These are phyloP conservation scores for Acholoe squamosa DNA, from an alignment of 2,888 invertebrate species.

Conservation along the genomic window DNA sequence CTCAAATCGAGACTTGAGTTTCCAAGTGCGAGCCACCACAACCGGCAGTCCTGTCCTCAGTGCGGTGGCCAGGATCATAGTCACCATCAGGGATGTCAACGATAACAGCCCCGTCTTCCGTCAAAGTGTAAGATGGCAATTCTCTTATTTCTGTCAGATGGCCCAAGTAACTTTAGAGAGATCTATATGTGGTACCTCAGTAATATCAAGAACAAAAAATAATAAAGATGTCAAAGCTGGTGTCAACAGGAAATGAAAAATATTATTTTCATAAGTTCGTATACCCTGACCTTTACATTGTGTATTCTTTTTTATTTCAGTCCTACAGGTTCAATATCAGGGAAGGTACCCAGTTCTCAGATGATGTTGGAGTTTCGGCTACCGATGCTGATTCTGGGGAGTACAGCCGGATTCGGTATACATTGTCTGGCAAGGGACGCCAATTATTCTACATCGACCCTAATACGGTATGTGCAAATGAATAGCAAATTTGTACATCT, in stretches of 20 bases:
- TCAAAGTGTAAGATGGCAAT: slow-evolving; percentile 11
- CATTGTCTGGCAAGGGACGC: slow-evolving; percentile 51
- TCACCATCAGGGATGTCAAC: slow-evolving; percentile 51
- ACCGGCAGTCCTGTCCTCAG: slow-evolving; percentile 5
- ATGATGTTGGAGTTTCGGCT: slow-evolving; percentile 86
- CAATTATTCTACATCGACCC: slow-evolving; percentile 55
- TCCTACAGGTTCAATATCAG: slow-evolving; percentile 1
- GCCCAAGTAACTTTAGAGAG: no score
- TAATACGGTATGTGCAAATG: no score
- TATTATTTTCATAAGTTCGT: no score
- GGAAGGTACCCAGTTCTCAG: slow-evolving; percentile 27
- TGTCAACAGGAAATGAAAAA: no score
- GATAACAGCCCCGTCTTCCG: slow-evolving; percentile 60
- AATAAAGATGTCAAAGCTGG: no score
- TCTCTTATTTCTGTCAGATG: no score
- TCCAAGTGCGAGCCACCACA: slow-evolving; percentile 64
- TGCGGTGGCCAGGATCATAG: slow-evolving; percentile 57
- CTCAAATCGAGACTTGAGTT: slow-evolving; percentile 58
- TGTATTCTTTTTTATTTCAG: slow-evolving; percentile 26
- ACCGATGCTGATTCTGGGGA: slow-evolving; percentile 91
- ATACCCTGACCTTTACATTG: background rate
- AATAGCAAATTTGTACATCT: background rate
- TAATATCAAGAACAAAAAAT: no score
- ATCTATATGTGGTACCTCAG: no score
- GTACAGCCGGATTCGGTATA: slow-evolving; percentile 94